These are phyloP conservation scores for Tympanoctomys barrerae DNA, from an alignment of 2,797 vertebrate genomes.

Conservation along the genomic window DNA sequence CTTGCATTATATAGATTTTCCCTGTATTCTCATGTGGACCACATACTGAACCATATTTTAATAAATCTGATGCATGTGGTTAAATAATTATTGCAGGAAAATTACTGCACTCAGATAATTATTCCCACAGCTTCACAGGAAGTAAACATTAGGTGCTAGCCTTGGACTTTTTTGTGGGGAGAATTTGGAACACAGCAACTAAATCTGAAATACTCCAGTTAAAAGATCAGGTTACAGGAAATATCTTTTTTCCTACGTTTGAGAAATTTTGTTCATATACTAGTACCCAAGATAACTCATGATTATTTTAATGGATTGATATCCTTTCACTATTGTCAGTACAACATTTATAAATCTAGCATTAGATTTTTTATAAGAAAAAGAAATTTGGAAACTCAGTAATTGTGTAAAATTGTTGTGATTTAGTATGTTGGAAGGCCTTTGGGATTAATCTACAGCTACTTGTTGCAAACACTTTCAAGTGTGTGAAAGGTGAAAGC, in stretches of 20 bases:
- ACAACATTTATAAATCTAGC: not conserved
- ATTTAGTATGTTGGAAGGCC: not conserved
- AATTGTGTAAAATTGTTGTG: not conserved
- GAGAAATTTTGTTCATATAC: not conserved
- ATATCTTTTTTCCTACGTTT: not conserved
- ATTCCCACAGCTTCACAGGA: not conserved
- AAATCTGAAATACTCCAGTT: not conserved
- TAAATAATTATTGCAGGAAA: not conserved
- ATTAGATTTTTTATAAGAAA: not conserved
- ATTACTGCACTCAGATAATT: not conserved
- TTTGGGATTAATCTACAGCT: slow-evolving; percentile 41
- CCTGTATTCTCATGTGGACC: too few species aligned
- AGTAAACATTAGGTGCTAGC: not conserved
- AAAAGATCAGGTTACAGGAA: not conserved
- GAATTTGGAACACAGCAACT: not conserved
- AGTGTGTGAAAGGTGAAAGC: slow-evolving; percentile 35
- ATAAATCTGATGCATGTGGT: not conserved
- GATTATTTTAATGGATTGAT: not conserved
- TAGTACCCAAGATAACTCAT: not conserved
- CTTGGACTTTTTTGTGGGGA: not conserved
- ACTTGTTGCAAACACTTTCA: slow-evolving; percentile 4
- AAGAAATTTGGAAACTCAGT: not conserved
- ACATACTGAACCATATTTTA: not conserved
- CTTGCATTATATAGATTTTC: too few species aligned
- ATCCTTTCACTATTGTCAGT: not conserved